Conservation (phyloP, 2,113 vertebrate genomes). For the Campylomormyrus tamandua region DNA sequence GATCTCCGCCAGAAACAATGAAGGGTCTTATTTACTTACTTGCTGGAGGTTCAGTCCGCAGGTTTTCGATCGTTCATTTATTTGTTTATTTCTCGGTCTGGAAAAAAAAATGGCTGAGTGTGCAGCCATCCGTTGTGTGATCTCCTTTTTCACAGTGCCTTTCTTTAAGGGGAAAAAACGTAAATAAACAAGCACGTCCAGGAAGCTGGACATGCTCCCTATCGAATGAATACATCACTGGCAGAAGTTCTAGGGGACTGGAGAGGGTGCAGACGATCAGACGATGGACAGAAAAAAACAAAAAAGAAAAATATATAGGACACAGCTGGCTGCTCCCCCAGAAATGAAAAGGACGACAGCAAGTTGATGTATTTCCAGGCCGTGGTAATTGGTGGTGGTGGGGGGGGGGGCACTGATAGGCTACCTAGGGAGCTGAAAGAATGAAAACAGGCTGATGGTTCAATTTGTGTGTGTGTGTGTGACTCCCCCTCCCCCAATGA, state of each 20-base stretch:
- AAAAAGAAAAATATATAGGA: not conserved
- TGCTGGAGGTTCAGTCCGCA: not conserved
- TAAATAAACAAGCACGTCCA: not conserved
- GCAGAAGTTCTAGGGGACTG: not conserved
- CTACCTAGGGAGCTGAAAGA: not conserved
- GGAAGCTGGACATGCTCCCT: not conserved
- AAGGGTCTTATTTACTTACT: not conserved
- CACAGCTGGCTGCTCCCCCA: slow-evolving; percentile 11
- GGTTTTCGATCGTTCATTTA: not conserved
- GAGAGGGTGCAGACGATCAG: not conserved
- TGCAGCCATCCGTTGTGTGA: not conserved
- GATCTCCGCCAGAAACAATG: not conserved
- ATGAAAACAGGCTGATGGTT: not conserved
- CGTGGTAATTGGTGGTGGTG: not conserved
- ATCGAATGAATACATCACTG: not conserved
- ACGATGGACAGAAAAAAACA: not conserved
- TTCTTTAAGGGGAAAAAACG: not conserved
- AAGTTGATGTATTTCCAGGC: not conserved
- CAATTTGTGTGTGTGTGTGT: not conserved
- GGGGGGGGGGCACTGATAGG: not conserved
- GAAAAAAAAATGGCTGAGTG: not conserved
- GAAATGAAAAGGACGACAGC: not conserved
- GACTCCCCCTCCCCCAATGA: not conserved
- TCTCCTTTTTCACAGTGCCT: not conserved
- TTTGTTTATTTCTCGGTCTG: not conserved